Percentiles rank a stretch among this genome's conserved stretches.
These are phyloP conservation scores for Lampris incognitus DNA, from an alignment of 2,113 vertebrate species.

Conservation along the genomic window DNA sequence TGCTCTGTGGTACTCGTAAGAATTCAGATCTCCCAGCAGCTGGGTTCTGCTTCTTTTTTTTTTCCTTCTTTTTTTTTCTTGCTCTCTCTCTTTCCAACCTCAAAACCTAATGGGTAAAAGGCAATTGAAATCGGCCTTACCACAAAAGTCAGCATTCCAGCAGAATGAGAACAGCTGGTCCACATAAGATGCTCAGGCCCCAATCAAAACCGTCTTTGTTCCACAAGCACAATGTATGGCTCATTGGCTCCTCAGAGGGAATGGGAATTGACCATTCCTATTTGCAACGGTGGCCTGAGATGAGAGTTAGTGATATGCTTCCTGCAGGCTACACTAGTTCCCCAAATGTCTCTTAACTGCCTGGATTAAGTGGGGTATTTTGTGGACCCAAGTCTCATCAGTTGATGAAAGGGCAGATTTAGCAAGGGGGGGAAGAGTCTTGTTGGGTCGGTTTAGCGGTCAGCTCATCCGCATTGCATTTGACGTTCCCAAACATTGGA, in stretches of 20 bases:
- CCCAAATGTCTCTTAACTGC: slow-evolving; percentile 22
- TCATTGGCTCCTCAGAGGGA: slow-evolving; percentile 24
- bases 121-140: slow-evolving; percentile 53
- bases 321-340: slow-evolving; percentile 28
- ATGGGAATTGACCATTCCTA: slow-evolving; percentile 16
- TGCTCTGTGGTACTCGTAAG: slow-evolving; percentile 55
- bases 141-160: slow-evolving; percentile 73
- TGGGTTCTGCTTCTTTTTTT: slow-evolving; percentile 39
- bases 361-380: slow-evolving; percentile 38
- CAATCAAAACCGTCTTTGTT: slow-evolving; percentile 74
- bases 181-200: slow-evolving; percentile 63
- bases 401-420: slow-evolving; percentile 51
- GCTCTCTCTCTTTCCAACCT: slow-evolving; percentile 69
- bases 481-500: slow-evolving; percentile 25
- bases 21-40: slow-evolving; percentile 60
- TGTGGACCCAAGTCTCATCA: slow-evolving; percentile 26
- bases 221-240: slow-evolving; percentile 33
- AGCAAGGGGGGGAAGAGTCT: slow-evolving; percentile 24
- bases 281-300: slow-evolving; percentile 51
- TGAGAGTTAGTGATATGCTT: slow-evolving; percentile 27
- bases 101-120: slow-evolving; percentile 62
- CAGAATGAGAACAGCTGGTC: slow-evolving; percentile 63
- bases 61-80: slow-evolving; percentile 20
- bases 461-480: slow-evolving; percentile 25
- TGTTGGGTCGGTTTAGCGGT: slow-evolving; percentile 36